Percentiles rank a stretch among this genome's conserved stretches.
These are phyloP conservation scores for Calyptomena viridis DNA, from an alignment of 2,113 vertebrate species.

Conservation along the genomic window DNA sequence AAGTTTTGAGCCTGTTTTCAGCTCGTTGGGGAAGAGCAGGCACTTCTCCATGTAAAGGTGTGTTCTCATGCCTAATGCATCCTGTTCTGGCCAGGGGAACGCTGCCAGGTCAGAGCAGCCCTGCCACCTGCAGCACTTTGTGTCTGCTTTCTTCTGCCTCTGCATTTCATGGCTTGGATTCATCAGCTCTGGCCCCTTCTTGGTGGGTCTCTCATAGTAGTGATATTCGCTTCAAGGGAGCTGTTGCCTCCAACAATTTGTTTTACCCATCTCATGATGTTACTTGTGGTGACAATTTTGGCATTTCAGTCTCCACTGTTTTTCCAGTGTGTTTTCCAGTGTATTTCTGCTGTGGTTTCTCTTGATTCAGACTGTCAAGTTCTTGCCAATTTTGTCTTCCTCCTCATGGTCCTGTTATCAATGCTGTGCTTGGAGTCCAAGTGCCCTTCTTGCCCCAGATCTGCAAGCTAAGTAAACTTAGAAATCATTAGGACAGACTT, in stretches of 20 bases:
- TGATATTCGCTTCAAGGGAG: background rate
- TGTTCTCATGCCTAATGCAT: background rate
- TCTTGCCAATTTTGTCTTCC: background rate
- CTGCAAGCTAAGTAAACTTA: slow-evolving; percentile 42
- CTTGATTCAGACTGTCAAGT: background rate
- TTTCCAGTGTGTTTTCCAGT: background rate
- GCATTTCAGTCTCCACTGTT: background rate
- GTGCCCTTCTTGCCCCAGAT: background rate
- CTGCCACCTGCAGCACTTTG: background rate
- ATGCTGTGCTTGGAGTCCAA: background rate
- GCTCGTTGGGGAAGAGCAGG: background rate
- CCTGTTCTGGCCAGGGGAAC: background rate
- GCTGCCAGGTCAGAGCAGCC: background rate
- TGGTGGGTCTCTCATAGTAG: background rate
- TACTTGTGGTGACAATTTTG: background rate
- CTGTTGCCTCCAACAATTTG: background rate
- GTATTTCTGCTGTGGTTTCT: background rate
- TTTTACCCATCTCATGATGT: background rate
- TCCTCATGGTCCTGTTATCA: background rate
- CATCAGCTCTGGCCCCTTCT: background rate
- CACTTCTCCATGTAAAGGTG: background rate
- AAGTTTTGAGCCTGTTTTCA: background rate
- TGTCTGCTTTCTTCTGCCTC: background rate
- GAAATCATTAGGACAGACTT: slow-evolving; percentile 34
- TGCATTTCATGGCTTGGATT: background rate